phyloP scores from a whole-genome alignment of 2,797 vertebrate species.

The Gallinago stenura region DNA sequence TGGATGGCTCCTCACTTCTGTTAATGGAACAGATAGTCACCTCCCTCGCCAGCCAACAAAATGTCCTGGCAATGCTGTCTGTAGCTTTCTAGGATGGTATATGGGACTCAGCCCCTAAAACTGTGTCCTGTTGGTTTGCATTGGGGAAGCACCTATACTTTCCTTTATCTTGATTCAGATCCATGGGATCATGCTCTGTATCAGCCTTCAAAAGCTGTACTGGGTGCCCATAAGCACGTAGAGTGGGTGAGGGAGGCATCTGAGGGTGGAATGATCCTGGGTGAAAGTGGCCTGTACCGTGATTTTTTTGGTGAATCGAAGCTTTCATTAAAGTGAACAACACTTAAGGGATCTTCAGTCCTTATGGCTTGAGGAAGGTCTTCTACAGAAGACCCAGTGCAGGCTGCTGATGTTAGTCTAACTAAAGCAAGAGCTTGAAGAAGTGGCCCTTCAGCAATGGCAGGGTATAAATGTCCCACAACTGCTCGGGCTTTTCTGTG shows the following conservation, averaged over 20 bases:
- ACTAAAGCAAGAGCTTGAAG: neutral
- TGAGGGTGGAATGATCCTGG: neutral
- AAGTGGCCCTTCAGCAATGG: neutral
- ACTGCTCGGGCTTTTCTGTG: neutral
- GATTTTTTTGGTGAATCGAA: neutral
- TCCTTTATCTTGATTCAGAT: neutral
- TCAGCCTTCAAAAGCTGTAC: neutral
- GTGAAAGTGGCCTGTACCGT: neutral
- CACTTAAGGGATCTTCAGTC: neutral
- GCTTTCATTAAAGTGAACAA: neutral
- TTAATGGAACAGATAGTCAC: neutral
- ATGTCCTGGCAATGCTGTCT: neutral
- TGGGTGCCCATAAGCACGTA: rapidly evolving
- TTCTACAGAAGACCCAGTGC: neutral
- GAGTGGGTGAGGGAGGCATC: neutral
- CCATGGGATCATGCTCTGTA: neutral
- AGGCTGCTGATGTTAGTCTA: neutral
- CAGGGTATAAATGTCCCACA: neutral
- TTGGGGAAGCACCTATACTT: neutral
- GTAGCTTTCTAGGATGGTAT: neutral
- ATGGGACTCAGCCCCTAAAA: neutral
- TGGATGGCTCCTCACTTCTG: neutral
- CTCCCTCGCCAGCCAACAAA: neutral
- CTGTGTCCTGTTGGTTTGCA: neutral
- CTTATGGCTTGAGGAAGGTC: neutral